A percentile compares a stretch with the other conserved stretches of the same genome.
phyloP scores from a whole-genome alignment of 2,888 invertebrate genomes.

The Seira musarum region DNA sequence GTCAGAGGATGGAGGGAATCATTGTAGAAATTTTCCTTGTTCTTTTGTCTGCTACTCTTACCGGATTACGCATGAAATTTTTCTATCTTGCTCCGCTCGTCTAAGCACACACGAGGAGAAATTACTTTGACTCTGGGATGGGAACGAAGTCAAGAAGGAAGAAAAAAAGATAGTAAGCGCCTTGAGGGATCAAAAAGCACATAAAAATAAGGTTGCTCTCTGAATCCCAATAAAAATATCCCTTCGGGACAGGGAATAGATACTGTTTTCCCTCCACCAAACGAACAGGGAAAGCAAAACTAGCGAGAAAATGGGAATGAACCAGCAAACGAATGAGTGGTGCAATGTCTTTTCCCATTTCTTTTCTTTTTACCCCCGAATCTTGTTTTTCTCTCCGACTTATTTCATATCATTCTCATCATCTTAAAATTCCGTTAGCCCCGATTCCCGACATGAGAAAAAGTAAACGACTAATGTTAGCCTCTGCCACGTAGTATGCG shows the following conservation, averaged over 20 bases:
- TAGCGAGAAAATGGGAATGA: slow-evolving; percentile 18
- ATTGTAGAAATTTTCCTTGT: not conserved
- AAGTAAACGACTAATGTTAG: no score
- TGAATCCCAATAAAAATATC: slow-evolving; percentile 53
- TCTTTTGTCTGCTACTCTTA: not conserved
- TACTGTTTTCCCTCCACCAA: slow-evolving; percentile 40
- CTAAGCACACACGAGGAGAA: no score
- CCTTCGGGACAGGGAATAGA: slow-evolving; percentile 48
- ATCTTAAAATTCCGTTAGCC: slow-evolving; percentile 16
- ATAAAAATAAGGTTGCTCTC: slow-evolving; percentile 54
- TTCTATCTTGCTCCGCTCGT: no score
- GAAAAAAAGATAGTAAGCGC: slow-evolving; percentile 14
- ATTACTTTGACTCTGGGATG: slow-evolving; percentile 11
- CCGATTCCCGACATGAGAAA: no score
- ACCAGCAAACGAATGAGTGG: slow-evolving; percentile 17
- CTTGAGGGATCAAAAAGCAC: slow-evolving; percentile 42
- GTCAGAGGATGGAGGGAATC: not conserved
- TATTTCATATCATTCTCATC: slow-evolving; percentile 23
- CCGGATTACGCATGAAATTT: not conserved
- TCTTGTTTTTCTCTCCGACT: slow-evolving; percentile 6
- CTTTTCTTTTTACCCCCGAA: not conserved
- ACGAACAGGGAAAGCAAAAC: not conserved
- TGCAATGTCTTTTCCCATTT: slow-evolving; percentile 10
- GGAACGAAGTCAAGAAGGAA: slow-evolving; percentile 23
- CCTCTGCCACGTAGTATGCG: no score